Conservation (phyloP, 2,797 vertebrate species). For the Poeciliopsis gracilis region DNA sequence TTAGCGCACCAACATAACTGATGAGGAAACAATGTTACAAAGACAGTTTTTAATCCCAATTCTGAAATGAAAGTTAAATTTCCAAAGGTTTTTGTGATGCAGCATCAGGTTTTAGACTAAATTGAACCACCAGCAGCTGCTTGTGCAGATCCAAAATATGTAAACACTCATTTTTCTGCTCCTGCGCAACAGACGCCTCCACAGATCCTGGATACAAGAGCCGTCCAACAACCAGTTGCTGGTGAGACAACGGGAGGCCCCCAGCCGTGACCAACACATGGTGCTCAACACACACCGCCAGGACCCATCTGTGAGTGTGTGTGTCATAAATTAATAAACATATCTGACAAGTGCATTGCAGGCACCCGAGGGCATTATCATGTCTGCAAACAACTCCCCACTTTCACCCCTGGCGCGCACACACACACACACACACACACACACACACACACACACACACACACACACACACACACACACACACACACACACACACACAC, state of each 20-base stretch:
- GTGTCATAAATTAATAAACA: constrained; percentile 91
- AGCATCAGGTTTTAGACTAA: neutral
- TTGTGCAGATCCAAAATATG: neutral
- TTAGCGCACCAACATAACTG: neutral
- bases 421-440: constrained; percentile 15
- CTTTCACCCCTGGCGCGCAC: constrained; percentile 29
- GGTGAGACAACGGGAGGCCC: constrained; percentile 43
- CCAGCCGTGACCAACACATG: constrained; percentile 62
- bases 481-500: constrained; percentile 25
- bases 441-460: constrained; percentile 43
- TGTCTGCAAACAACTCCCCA: constrained; percentile 88
- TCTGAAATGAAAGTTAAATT: neutral
- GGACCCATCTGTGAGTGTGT: constrained; percentile 58
- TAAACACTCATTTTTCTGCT: constrained; percentile 8
- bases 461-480: too few species aligned
- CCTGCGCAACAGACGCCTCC: constrained; percentile 5
- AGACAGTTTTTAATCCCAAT: neutral
- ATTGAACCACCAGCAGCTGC: neutral
- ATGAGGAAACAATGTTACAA: neutral
- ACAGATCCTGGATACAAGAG: constrained; percentile 15
- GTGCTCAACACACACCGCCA: constrained; percentile 68
- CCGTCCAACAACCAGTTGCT: constrained; percentile 82
- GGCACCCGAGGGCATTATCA: constrained; percentile 88
- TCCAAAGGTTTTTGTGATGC: neutral
- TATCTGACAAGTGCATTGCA: constrained; percentile 91